Base-by-base conservation (phyloP, 2,888 invertebrate genomes). In the Hemicrepidius hirtus region DNA sequence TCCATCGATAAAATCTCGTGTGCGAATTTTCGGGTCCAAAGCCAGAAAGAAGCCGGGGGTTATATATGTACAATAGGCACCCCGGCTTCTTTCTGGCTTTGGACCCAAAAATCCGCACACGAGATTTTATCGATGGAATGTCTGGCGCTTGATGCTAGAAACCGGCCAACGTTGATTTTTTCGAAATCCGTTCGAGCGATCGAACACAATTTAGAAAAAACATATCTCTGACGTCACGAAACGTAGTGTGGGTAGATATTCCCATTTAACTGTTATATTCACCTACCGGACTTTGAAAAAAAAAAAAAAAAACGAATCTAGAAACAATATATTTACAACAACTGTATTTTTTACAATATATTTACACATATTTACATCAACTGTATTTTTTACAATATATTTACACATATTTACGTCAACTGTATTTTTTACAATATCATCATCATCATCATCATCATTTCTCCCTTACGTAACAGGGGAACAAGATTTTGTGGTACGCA, bases 101-200 rank as follows among this genome's bases (percentile, higher is more conserved):
- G 37, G 37, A 37, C 37, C 37, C 4, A 10, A 37, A 37, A 37
- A 37, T 37, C 37, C 9, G 37, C 37, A 37, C 37, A 37, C 37
- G 37, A 37, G 37, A 37, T 37, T n/a, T 37, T 37, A 37, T 37
- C 37, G 37, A n/a, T 37, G 4, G 37, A 37, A 5, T 37, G 9
- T 10, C 37, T 37, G n/a, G 37, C 3, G 37, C 37, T 10, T 37
- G 4, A 37, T 37, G 9, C 9, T 37, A 37, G 3, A 37, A 37
- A 37, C 4, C 9, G n/a, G 37, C 37, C 37, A 3, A 37, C 37
- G 10, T 37, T 37, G 3, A 37, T 37, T 37, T 37, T 37, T 37
- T n/a, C 37, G 37, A 37, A 37, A 37, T 37, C 37, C 37, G 37
- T 37, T 37, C 37, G 37, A 10, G 37, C 37, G 37, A 37, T 37